Evolutionary conservation across 2,113 vertebrate genomes (phyloP).

Genomic region (Chiloscyllium plagiosum): DNA sequence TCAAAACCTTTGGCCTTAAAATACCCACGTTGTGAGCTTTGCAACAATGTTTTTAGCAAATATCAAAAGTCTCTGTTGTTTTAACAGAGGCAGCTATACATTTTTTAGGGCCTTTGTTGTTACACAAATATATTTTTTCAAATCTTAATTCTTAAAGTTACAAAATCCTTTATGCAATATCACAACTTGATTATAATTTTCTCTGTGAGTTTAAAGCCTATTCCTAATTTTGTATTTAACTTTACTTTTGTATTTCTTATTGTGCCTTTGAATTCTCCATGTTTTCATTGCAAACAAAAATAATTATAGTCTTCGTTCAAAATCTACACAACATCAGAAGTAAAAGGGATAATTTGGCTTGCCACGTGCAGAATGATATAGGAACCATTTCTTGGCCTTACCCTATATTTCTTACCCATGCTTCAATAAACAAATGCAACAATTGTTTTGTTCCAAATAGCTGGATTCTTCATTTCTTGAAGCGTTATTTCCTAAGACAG

Average conservation of each 20-base stretch:
- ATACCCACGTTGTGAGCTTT: neutral
- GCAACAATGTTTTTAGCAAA: neutral
- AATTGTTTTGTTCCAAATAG: neutral
- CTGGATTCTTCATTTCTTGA: constrained; percentile 25
- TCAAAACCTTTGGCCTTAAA: neutral
- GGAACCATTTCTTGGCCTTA: neutral
- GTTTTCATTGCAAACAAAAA: neutral
- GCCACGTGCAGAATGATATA: too few species aligned
- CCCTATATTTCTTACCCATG: neutral
- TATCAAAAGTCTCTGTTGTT: neutral
- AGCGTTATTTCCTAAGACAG: constrained; percentile 16
- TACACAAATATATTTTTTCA: neutral
- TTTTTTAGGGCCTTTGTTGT: neutral
- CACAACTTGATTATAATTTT: neutral
- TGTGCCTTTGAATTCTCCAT: neutral
- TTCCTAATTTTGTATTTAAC: neutral
- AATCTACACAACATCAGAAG: neutral
- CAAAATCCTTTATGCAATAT: neutral
- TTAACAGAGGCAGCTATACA: neutral
- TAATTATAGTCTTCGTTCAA: neutral
- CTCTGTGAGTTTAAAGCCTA: neutral
- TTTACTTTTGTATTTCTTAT: neutral
- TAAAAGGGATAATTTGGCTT: neutral
- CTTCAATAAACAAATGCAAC: neutral
- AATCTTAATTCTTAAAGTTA: neutral